Percentiles rank a stretch among this genome's conserved stretches.
Evolutionary conservation across 2,113 vertebrate genomes (phyloP).

Genomic region (Galeopterus variegatus): DNA sequence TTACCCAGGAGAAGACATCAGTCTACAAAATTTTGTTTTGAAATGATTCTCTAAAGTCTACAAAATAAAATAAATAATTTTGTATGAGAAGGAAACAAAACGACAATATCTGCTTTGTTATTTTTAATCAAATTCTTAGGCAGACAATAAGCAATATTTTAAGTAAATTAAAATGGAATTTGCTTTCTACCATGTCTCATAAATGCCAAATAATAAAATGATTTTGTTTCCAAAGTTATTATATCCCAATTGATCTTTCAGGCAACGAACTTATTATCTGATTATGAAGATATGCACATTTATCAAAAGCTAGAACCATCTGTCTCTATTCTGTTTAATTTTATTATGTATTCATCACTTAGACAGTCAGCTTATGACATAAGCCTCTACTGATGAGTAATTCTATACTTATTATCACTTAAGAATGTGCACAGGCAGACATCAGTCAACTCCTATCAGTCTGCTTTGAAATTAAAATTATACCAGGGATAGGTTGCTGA

Average conservation of each 20-base stretch:
- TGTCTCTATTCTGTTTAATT: conserved; percentile 90
- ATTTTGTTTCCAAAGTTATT: conserved; percentile 88
- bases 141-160: conserved; percentile 74
- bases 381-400: conserved; percentile 83
- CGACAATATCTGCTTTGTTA: conserved; percentile 38
- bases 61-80: conserved; percentile 54
- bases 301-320: conserved; percentile 90
- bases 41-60: conserved; percentile 15
- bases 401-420: conserved; percentile 88
- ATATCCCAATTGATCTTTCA: conserved; percentile 89
- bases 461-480: conserved; percentile 86
- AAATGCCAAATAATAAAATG: conserved; percentile 86
- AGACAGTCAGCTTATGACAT: conserved; percentile 87
- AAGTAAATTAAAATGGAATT: conserved; percentile 85
- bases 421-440: conserved; percentile 81
- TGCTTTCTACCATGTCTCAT: conserved; percentile 85
- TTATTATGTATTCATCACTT: conserved; percentile 89
- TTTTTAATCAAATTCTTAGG: conserved; percentile 65
- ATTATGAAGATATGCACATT: conserved; percentile 89
- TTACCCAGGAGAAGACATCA: not conserved
- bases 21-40: not conserved
- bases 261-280: conserved; percentile 88
- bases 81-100: conserved; percentile 45
- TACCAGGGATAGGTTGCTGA: conserved; percentile 76
- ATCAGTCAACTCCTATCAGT: conserved; percentile 87